Percentiles rank a stretch among this genome's conserved stretches.
Evolutionary conservation across 2,888 invertebrate species (phyloP).

Genomic region (Drosophila subsilvestris): DNA sequence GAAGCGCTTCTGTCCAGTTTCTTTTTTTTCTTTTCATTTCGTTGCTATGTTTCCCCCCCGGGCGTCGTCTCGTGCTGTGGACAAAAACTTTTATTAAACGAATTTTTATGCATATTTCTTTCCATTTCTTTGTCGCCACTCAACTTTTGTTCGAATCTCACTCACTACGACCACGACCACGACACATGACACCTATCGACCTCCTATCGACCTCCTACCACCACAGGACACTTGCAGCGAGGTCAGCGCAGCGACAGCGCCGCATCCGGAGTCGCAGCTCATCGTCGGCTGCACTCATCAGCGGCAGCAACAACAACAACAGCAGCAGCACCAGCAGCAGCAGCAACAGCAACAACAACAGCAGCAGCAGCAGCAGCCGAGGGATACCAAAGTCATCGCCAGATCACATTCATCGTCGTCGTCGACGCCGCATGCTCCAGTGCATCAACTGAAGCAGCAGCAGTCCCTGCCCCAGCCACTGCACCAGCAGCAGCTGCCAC

Average conservation of each 20-base stretch:
- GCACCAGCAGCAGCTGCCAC: conserved; percentile 60
- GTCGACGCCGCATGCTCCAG: conserved; percentile 68
- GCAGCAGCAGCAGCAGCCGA: conserved; percentile 37
- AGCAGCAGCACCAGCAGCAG: conserved; percentile 35
- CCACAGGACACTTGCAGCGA: conserved; percentile 80
- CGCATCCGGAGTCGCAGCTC: conserved; percentile 79
- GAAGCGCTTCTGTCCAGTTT: conserved; percentile 58
- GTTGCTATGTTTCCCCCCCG: conserved; percentile 65
- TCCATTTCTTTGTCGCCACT: conserved; percentile 65
- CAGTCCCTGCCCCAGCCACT: conserved; percentile 80
- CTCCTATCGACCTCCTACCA: not conserved
- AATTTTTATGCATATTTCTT: conserved; percentile 70
- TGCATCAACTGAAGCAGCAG: conserved; percentile 81
- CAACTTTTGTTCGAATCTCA: conserved; percentile 61
- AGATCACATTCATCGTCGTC: conserved; percentile 82
- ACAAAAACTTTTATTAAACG: conserved; percentile 48
- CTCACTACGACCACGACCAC: conserved; percentile 23
- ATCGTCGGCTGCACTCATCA: conserved; percentile 73
- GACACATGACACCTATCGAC: conserved; percentile 36
- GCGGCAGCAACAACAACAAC: conserved; percentile 43
- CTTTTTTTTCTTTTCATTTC: conserved; percentile 49
- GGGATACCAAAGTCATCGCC: conserved; percentile 76
- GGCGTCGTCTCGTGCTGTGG: conserved; percentile 15
- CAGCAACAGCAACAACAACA: conserved; percentile 50
- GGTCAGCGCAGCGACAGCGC: conserved; percentile 57